Base-by-base conservation (phyloP, 2,113 vertebrate species). In the Oreochromis tanganicae region DNA sequence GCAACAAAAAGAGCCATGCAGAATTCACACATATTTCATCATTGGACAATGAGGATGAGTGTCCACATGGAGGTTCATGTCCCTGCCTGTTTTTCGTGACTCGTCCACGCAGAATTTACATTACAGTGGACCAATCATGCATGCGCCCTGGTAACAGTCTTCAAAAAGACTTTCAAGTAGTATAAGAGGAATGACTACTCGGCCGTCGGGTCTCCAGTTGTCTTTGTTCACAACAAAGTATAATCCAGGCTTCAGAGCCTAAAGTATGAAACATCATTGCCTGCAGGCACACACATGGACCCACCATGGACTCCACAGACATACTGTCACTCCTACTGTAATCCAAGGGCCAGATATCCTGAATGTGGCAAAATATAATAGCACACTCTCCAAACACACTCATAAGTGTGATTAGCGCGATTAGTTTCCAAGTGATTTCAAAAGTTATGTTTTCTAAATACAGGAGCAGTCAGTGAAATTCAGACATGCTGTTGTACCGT, bases 81-180 rank as follows among this genome's bases (percentile, higher is more conserved):
- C 32, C 32, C 32, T 66, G 9, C 61, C 32, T n/a, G 59, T 36
- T 63, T 36, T 63, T 63, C 36, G 59, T n/a, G 19, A 66, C n/a
- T 21, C 4, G 3, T 19, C 1, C 34, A 38, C 61, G 12, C 19
- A 8, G 0, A 68, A 68, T 1, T 68, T 68, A 3, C 61, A 66
- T 66, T 13, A 38, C 6, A 66, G 32, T 66, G 34, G 19, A 66
- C 34, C 34, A 68, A 38, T 38, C 34, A 38, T 36, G 3, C 6
- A 68, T 21, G 34, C 19, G 0, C 10, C 61, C 34, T 0, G 34
- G 61, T 17, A 68, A 38, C 61, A 21, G 34, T 38, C 34, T 0
- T 66, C 34, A 13, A 66, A 38, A 0, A 66, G 29, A 63, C 59
- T 61, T 61, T 59, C 13, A 63, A 63, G 29, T 34, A 34, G 59